Base-by-base conservation (phyloP, 2,888 invertebrate genomes). In the Zhuqinia jingwanae region DNA sequence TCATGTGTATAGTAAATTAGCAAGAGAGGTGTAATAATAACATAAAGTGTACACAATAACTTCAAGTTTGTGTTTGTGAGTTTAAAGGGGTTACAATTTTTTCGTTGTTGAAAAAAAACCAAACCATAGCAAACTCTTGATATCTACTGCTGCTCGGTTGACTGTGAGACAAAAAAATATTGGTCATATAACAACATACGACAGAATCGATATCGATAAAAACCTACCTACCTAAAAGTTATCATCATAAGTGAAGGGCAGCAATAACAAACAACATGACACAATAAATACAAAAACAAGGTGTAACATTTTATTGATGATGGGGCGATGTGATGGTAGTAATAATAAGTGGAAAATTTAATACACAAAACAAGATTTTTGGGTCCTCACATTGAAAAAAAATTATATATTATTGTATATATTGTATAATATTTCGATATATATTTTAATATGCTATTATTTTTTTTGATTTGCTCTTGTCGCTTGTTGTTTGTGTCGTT, bases 341-440 rank as follows among this genome's bases (percentile, higher is more conserved):
- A 42, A 42, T 68, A 15, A 22, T 2, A 15, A 11, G 47, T 45
- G 45, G 17, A 45, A 22, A 45, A 25, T 2, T 20, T 68, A 45
- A n/a, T n/a, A n/a, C n/a, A n/a, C n/a, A 15, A 47, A 68, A 68
- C 68, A 68, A 15, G 68, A 68, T 47, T 45, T 15, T 36, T 65
- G 15, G 45, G 65, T 36, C 68, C 68, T 47, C 3, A 68, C 68
- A 45, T 22, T 22, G 22, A 36, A 6, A 36, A 36, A 36, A 36
- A 68, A 68, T 68, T 68, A 47, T 47, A 2, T 36, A 5, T 58
- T 22, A 20, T 22, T 13, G 6, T 11, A 30, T 11, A 20, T 11
- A 25, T 30, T 17, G 20, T 11, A n/a, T n/a, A 30, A 63, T 36
- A 63, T 27, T 60, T 27, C 13, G n/a, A n/a, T n/a, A n/a, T n/a